Percentiles rank a stretch among this genome's conserved stretches.
phyloP scores from a whole-genome alignment of 2,888 invertebrate genomes.

The Muscina levida region DNA sequence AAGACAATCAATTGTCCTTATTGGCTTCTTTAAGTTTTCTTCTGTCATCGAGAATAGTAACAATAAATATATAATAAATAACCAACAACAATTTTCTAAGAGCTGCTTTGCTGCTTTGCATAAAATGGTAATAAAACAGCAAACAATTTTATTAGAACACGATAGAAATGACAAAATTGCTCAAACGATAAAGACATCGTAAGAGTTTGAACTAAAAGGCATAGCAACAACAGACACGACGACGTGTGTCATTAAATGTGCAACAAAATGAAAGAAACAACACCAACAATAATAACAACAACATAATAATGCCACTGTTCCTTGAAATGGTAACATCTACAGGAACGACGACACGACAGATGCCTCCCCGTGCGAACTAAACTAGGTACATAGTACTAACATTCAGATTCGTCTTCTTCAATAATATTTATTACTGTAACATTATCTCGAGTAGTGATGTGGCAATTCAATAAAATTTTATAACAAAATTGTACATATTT shows the following conservation, averaged over 20 bases:
- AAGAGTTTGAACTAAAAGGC: neutral
- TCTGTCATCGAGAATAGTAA: conserved; percentile 22
- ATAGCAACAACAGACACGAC: neutral
- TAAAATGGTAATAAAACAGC: conserved; percentile 74
- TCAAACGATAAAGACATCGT: conserved; percentile 21
- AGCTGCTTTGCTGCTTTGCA: conserved; percentile 69
- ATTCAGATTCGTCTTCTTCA: neutral
- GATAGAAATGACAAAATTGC: conserved; percentile 51
- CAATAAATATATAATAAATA: conserved; percentile 60
- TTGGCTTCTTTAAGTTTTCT: too few relatives aligned
- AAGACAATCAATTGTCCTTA: conserved; percentile 15
- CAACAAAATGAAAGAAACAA: too few relatives aligned
- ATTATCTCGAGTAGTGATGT: conserved; percentile 3
- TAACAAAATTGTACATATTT: conserved; percentile 36
- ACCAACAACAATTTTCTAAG: conserved; percentile 40
- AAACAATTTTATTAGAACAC: conserved; percentile 67
- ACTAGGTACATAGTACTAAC: neutral
- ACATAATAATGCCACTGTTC: conserved; percentile 72
- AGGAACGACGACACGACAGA: too few relatives aligned
- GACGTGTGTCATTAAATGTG: conserved; percentile 67
- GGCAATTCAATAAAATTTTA: conserved; percentile 50
- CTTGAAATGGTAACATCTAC: conserved; percentile 1
- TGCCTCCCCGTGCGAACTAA: neutral
- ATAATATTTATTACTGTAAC: conserved; percentile 27
- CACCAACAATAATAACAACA: too few relatives aligned